Conservation (phyloP, 2,113 vertebrate species). For the Grammomys surdaster region DNA sequence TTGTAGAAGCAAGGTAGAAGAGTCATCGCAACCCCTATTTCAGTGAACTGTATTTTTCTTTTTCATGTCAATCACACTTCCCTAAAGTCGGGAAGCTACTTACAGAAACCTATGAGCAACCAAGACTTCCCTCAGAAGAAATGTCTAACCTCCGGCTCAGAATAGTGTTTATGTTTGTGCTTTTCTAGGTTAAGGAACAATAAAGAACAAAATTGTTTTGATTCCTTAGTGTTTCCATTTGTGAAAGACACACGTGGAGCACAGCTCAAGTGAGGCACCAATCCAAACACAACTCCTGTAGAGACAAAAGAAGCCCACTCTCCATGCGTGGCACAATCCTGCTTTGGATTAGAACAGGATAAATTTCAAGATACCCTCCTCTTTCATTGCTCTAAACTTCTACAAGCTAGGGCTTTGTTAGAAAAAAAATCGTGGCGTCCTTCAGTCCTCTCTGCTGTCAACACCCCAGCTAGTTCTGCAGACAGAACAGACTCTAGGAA, state of each 20-base stretch:
- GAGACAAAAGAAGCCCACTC: neutral
- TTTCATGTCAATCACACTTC: neutral
- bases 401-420: constrained; percentile 53
- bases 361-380: constrained; percentile 46
- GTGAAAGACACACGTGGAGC: neutral
- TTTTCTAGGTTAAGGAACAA: neutral
- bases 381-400: constrained; percentile 26
- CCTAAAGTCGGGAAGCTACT: neutral
- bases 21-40: neutral
- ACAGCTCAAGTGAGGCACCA: constrained; percentile 27
- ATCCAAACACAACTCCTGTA: neutral
- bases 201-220: neutral
- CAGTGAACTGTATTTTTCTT: neutral
- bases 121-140: constrained; percentile 22
- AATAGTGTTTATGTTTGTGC: neutral
- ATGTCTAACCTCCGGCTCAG: neutral
- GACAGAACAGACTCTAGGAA: neutral
- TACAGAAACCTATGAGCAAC: neutral
- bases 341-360: constrained; percentile 54
- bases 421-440: neutral
- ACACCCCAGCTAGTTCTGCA: constrained; percentile 9
- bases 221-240: constrained; percentile 13
- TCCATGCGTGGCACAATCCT: neutral
- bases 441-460: constrained; percentile 11
- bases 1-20: neutral